Conservation (phyloP, 2,888 invertebrate species). For the Apamea crenata region DNA sequence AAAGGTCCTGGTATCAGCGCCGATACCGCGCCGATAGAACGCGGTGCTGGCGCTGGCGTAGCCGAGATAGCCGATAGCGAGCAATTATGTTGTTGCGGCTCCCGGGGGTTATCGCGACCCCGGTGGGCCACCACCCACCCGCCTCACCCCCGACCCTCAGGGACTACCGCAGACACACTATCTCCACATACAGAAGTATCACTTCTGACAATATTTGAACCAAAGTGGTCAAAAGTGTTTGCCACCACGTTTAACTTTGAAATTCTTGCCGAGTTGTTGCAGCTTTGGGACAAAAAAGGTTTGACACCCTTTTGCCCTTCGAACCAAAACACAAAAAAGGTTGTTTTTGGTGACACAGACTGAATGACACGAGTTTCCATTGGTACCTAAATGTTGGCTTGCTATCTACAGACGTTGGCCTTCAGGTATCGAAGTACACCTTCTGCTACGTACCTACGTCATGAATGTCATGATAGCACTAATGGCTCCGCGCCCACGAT, state of each 20-base stretch:
- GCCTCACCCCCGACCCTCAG: constrained; percentile 19
- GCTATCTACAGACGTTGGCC: background rate
- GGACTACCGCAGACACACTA: background rate
- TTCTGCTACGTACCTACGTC: constrained; percentile 30
- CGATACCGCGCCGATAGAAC: constrained; percentile 10
- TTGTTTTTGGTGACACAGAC: background rate
- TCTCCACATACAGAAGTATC: constrained; percentile 25
- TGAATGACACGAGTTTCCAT: too few relatives aligned
- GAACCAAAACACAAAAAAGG: background rate
- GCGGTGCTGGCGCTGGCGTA: constrained; percentile 25
- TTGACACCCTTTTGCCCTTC: background rate
- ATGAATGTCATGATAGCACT: constrained; percentile 20
- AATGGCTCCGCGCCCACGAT: constrained; percentile 60
- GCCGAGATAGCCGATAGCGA: constrained; percentile 59
- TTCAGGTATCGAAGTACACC: constrained; percentile 1
- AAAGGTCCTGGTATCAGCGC: constrained; percentile 17
- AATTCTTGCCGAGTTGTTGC: background rate
- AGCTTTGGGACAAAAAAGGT: background rate
- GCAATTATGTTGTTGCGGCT: constrained; percentile 73
- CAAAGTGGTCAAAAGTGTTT: background rate
- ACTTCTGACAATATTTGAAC: background rate
- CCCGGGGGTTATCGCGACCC: constrained; percentile 66
- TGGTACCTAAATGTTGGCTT: background rate
- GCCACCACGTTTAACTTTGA: background rate
- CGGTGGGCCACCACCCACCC: constrained; percentile 69